Conservation (phyloP, 2,113 vertebrate genomes). For the Pitta sordida region DNA sequence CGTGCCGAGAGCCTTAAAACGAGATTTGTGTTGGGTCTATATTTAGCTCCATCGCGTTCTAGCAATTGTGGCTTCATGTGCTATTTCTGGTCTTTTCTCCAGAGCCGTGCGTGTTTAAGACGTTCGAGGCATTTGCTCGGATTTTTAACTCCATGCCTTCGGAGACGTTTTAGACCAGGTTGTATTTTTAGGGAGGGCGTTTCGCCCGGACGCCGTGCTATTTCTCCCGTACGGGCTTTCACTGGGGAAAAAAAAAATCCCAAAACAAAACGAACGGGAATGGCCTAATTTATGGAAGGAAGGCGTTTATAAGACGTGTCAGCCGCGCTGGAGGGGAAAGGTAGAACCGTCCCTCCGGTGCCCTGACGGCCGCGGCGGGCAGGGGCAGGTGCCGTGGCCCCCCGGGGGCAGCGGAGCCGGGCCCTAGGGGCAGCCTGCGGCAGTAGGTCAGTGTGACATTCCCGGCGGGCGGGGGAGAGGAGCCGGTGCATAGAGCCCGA, state of each 20-base stretch:
- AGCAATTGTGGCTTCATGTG: conserved; percentile 71
- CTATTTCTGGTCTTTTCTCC: conserved; percentile 76
- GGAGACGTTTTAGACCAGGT: conserved; percentile 67
- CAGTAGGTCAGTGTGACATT: conserved; percentile 40
- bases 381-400: neutral
- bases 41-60: conserved; percentile 71
- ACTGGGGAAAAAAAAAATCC: too few species aligned
- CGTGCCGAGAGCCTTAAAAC: conserved; percentile 60
- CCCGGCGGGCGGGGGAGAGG: neutral
- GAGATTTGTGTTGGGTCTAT: conserved; percentile 66
- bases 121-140: conserved; percentile 70
- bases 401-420: neutral
- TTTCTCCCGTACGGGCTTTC: conserved; percentile 19
- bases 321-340: neutral
- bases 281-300: neutral
- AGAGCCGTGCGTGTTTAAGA: conserved; percentile 56
- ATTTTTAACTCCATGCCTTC: conserved; percentile 69
- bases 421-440: neutral
- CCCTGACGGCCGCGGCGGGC: neutral
- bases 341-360: neutral
- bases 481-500: too few species aligned
- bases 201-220: conserved; percentile 6
- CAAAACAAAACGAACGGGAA: neutral
- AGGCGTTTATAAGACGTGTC: neutral
- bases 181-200: conserved; percentile 71